These are phyloP conservation scores for Melanerpes formicivorus DNA, from an alignment of 2,113 vertebrate species.

Conservation along the genomic window DNA sequence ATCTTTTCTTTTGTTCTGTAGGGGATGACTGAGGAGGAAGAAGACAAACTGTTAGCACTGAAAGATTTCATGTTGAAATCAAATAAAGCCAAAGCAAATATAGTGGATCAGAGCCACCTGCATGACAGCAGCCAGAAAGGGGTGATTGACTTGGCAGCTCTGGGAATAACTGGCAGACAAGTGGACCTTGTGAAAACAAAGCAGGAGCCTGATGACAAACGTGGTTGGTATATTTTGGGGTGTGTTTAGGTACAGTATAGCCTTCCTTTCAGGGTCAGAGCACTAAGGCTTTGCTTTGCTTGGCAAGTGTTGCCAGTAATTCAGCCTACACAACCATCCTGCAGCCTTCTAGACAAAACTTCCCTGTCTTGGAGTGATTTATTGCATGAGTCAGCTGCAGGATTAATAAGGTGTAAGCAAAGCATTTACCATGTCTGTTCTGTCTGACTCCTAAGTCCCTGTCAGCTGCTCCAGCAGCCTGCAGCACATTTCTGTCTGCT, in stretches of 20 bases:
- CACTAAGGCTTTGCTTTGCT: neutral
- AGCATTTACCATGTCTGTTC: neutral
- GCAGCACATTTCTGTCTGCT: neutral
- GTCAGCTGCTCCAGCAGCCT: neutral
- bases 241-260: neutral
- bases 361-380: neutral
- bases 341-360: neutral
- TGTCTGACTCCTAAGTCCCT: neutral
- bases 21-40: conserved; percentile 97
- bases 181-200: conserved; percentile 93
- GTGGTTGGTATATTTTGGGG: conserved; percentile 77
- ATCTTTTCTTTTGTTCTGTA: conserved; percentile 52
- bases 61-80: conserved; percentile 99
- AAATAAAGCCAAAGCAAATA: conserved; percentile 95
- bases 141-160: conserved; percentile 85
- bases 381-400: neutral
- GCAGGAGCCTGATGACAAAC: conserved; percentile 91
- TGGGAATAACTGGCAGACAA: conserved; percentile 92
- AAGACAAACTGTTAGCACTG: conserved; percentile 95
- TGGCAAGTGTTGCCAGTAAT: neutral
- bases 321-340: neutral
- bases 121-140: conserved; percentile 88
- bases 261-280: neutral
- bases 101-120: conserved; percentile 91
- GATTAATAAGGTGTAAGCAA: neutral